phyloP scores from a whole-genome alignment of 2,113 vertebrate species.

The Cisticola juncidis region DNA sequence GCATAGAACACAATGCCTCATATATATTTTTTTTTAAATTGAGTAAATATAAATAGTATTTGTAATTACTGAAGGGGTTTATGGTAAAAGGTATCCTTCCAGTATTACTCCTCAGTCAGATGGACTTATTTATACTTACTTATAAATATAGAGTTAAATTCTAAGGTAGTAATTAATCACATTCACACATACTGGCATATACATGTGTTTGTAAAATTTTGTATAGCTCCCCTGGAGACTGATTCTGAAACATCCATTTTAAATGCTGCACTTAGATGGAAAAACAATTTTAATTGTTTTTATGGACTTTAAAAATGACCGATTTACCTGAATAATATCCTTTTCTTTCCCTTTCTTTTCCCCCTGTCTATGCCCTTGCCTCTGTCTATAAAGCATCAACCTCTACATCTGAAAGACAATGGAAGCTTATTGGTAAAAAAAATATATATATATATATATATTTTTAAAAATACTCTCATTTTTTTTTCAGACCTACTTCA shows the following conservation, averaged over 20 bases:
- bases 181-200: neutral
- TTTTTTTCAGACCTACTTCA: neutral
- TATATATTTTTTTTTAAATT: neutral
- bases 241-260: neutral
- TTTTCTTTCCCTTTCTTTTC: neutral
- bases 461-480: accelerated
- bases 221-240: neutral
- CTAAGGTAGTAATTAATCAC: neutral
- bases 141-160: neutral
- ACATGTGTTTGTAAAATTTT: neutral
- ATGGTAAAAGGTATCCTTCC: neutral
- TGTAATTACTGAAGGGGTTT: neutral
- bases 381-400: neutral
- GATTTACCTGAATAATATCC: neutral
- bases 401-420: neutral
- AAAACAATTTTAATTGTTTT: neutral
- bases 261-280: neutral
- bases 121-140: neutral
- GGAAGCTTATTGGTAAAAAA: too few species aligned
- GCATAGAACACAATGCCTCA: neutral
- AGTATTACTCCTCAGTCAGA: neutral
- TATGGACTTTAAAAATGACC: neutral
- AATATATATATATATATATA: too few species aligned
- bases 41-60: neutral
- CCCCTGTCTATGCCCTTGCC: neutral